Conservation (phyloP, 1,140 invertebrate species). For the Drosophila dunni region DNA sequence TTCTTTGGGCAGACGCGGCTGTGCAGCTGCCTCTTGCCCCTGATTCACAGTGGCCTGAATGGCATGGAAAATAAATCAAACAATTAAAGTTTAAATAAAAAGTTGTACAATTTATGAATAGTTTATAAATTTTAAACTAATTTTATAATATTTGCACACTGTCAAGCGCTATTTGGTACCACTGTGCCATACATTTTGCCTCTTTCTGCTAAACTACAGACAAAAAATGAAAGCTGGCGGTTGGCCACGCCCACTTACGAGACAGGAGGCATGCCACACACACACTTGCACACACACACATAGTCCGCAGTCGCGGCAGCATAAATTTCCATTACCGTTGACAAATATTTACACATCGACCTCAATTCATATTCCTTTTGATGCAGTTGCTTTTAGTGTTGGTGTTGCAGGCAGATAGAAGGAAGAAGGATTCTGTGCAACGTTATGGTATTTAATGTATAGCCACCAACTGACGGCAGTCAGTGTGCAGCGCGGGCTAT, state of each 20-base stretch:
- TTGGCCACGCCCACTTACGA: conserved; percentile 35
- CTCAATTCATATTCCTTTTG: conserved; percentile 83
- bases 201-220: conserved; percentile 30
- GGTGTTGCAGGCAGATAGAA: conserved; percentile 13
- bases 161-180: background rate
- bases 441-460: conserved; percentile 33
- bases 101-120: background rate
- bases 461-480: conserved; percentile 1
- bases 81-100: background rate
- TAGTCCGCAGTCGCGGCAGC: conserved; percentile 46
- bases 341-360: conserved; percentile 83
- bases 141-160: too few species aligned
- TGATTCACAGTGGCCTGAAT: conserved; percentile 7
- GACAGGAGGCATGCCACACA: conserved; percentile 21
- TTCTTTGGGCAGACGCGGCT: conserved; percentile 58
- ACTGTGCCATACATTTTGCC: conserved; percentile 13
- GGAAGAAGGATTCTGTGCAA: conserved; percentile 1
- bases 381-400: conserved; percentile 80
- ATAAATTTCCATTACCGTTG: conserved; percentile 83
- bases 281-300: background rate
- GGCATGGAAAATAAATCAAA: background rate
- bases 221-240: conserved; percentile 42
- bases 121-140: background rate
- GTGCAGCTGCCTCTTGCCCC: conserved; percentile 24
- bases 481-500: conserved; percentile 17